Percentiles rank a stretch among this genome's conserved stretches.
Conservation (phyloP, 2,888 invertebrate species). For the Hipparchia semele region DNA sequence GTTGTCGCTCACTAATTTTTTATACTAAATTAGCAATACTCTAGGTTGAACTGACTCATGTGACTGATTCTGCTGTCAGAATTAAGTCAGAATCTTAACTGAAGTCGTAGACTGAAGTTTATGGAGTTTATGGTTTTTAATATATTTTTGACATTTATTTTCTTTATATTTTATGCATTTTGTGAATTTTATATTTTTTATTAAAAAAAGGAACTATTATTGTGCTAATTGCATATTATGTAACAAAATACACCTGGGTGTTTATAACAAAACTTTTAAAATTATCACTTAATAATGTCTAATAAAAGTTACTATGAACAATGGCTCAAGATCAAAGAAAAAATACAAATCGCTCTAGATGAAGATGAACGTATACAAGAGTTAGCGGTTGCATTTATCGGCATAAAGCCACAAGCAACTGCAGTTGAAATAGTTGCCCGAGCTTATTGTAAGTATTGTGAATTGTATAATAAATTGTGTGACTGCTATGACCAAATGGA, state of each 20-base stretch:
- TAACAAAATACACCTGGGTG: background rate
- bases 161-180: too few relatives aligned
- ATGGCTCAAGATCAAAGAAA: conserved; percentile 67
- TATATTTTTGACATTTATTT: background rate
- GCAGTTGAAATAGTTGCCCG: conserved; percentile 79
- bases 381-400: conserved; percentile 55
- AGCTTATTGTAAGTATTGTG: conserved; percentile 78
- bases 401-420: conserved; percentile 71
- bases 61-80: background rate
- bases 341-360: conserved; percentile 51
- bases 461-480: conserved; percentile 81
- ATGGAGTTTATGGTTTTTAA: background rate
- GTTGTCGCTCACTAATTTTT: too few relatives aligned
- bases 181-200: background rate
- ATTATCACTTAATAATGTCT: conserved; percentile 53
- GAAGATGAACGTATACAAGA: conserved; percentile 67
- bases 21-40: too few relatives aligned
- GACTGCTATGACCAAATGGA: conserved; percentile 84
- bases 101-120: too few relatives aligned
- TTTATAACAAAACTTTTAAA: background rate
- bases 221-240: background rate
- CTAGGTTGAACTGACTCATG: too few relatives aligned
- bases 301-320: conserved; percentile 65
- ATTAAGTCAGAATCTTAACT: background rate
- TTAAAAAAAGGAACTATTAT: background rate